These are phyloP conservation scores for Polyommatus iphigenia DNA, from an alignment of 2,888 invertebrate genomes.

Conservation along the genomic window DNA sequence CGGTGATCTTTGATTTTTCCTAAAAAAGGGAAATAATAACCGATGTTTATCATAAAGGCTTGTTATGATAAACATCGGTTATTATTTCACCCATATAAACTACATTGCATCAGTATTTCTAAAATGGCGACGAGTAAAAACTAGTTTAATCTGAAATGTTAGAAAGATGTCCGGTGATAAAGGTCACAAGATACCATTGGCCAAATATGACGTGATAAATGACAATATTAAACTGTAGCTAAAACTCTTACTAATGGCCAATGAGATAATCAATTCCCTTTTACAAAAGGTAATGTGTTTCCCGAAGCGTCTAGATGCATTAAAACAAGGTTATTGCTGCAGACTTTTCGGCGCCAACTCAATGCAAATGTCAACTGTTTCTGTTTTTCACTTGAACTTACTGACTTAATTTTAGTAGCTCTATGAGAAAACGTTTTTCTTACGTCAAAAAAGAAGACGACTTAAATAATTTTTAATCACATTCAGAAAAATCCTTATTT, in stretches of 20 bases:
- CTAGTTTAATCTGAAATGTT: not conserved
- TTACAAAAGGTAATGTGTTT: not conserved
- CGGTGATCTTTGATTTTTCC: too few species aligned
- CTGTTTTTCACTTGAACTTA: not conserved
- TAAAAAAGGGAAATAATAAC: too few species aligned
- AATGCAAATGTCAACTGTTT: conserved; percentile 2
- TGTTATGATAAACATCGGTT: too few species aligned
- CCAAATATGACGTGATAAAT: not conserved
- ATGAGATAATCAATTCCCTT: not conserved
- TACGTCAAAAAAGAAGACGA: too few species aligned
- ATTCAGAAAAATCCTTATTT: too few species aligned
- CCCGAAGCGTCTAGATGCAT: not conserved
- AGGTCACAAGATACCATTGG: too few species aligned
- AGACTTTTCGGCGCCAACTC: conserved; percentile 23
- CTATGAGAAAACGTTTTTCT: too few species aligned
- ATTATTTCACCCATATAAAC: too few species aligned
- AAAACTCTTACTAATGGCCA: not conserved
- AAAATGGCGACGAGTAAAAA: not conserved
- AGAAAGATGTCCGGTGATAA: not conserved
- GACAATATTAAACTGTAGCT: not conserved
- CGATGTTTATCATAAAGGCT: too few species aligned
- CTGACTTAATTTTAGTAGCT: not conserved
- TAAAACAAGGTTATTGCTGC: conserved; percentile 26
- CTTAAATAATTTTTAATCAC: too few species aligned
- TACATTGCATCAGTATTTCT: too few species aligned